These are phyloP conservation scores for Aphidius gifuensis DNA, from an alignment of 1,140 invertebrate species.

Conservation along the genomic window DNA sequence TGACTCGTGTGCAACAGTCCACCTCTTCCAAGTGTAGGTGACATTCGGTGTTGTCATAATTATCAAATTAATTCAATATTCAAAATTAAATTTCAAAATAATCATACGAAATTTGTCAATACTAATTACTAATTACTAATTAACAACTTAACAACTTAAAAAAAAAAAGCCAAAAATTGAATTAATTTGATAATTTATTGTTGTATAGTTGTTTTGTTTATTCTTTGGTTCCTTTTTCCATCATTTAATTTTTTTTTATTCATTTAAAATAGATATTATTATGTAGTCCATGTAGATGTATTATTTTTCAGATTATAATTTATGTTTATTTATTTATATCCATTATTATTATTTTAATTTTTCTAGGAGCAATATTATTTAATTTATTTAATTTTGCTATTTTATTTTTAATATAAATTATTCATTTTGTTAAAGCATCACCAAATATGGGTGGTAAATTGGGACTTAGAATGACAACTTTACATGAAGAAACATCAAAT, in stretches of 20 bases:
- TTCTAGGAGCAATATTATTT: not conserved
- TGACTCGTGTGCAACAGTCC: slow-evolving; percentile 78
- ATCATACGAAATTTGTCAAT: too few relatives aligned
- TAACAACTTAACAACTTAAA: not conserved
- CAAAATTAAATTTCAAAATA: not conserved
- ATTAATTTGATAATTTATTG: too few relatives aligned
- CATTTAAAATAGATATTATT: too few relatives aligned
- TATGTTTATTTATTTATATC: too few relatives aligned
- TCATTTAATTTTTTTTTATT: too few relatives aligned
- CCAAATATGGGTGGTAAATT: slow-evolving; percentile 78
- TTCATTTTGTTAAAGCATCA: slow-evolving; percentile 61
- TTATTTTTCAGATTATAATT: too few relatives aligned
- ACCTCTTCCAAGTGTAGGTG: slow-evolving; percentile 61
- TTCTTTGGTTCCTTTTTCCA: slow-evolving; percentile 24
- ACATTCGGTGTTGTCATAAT: slow-evolving; percentile 29
- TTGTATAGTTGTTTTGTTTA: slow-evolving; percentile 33
- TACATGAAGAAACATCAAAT: slow-evolving; percentile 74
- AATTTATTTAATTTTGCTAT: not conserved
- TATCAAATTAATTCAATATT: slow-evolving; percentile 17
- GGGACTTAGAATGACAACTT: slow-evolving; percentile 83
- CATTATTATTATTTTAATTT: slow-evolving; percentile 2
- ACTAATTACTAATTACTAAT: not conserved
- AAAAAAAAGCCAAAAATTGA: too few relatives aligned
- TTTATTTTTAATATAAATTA: slow-evolving; percentile 17
- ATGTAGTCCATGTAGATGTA: too few relatives aligned